phyloP scores from a whole-genome alignment of 2,797 vertebrate genomes.

The Echiichthys vipera region DNA sequence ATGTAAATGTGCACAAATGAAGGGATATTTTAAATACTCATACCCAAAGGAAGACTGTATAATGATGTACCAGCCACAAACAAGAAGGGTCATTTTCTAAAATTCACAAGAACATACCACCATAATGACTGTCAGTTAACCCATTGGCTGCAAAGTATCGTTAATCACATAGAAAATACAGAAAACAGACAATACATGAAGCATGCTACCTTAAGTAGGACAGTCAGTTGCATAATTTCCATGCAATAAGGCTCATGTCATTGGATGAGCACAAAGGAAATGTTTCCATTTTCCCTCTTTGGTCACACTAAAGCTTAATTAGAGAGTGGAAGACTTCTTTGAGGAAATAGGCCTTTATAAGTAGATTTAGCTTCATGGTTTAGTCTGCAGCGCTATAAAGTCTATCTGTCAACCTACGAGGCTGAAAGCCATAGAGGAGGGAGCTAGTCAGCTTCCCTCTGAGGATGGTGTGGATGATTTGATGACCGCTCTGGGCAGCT shows the following conservation, averaged over 20 bases:
- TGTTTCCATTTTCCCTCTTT: slow-evolving; percentile 71
- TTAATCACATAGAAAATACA: slow-evolving; percentile 52
- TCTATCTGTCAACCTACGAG: slow-evolving; percentile 29
- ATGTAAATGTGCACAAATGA: slow-evolving; percentile 18
- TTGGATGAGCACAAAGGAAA: slow-evolving; percentile 70
- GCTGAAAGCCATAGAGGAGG: slow-evolving; percentile 31
- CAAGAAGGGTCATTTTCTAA: slow-evolving; percentile 27
- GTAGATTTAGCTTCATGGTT: slow-evolving; percentile 45
- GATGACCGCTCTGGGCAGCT: slow-evolving; percentile 60
- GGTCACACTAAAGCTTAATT: slow-evolving; percentile 80
- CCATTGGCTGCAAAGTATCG: slow-evolving; percentile 50
- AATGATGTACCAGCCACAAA: background rate
- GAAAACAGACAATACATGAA: slow-evolving; percentile 40
- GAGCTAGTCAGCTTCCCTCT: slow-evolving; percentile 30
- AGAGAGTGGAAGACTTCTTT: slow-evolving; percentile 48
- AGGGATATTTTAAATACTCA: background rate
- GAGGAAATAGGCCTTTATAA: slow-evolving; percentile 46
- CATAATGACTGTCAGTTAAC: slow-evolving; percentile 30
- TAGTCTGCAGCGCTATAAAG: slow-evolving; percentile 2
- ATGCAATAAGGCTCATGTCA: slow-evolving; percentile 67
- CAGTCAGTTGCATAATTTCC: slow-evolving; percentile 58
- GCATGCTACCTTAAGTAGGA: slow-evolving; percentile 51
- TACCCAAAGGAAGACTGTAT: background rate
- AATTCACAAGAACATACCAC: slow-evolving; percentile 3
- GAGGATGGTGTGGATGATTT: slow-evolving; percentile 68